Conservation (phyloP, 2,797 vertebrate species). For the Sphenodon punctatus region DNA sequence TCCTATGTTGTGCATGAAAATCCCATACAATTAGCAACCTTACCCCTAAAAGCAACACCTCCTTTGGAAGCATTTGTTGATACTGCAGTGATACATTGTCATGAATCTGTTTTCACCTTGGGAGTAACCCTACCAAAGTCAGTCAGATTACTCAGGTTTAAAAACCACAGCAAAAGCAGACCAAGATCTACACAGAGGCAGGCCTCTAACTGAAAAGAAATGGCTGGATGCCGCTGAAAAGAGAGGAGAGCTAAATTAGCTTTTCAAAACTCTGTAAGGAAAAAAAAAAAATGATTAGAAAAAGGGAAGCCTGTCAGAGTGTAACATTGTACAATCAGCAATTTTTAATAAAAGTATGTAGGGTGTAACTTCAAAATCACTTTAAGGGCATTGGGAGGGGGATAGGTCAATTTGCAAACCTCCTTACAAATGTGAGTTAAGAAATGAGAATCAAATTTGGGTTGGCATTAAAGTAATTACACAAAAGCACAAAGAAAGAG, state of each 20-base stretch:
- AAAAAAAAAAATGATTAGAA: neutral
- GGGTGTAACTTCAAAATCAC: neutral
- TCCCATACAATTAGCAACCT: too few relatives aligned
- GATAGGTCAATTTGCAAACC: conserved; percentile 36
- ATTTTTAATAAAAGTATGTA: neutral
- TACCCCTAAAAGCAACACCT: neutral
- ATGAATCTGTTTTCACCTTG: neutral
- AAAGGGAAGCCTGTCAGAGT: neutral
- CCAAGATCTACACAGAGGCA: neutral
- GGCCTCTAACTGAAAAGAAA: neutral
- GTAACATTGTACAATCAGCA: neutral
- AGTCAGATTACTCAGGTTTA: too few relatives aligned
- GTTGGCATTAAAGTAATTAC: conserved; percentile 44
- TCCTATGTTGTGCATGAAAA: too few relatives aligned
- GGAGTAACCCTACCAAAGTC: neutral
- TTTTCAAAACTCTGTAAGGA: rapidly evolving
- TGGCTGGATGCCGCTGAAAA: neutral
- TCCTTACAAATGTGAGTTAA: conserved; percentile 27
- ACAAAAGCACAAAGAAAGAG: conserved; percentile 29
- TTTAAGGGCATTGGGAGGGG: neutral
- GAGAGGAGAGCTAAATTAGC: rapidly evolving
- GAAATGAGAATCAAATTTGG: conserved; percentile 31
- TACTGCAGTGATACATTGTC: neutral
- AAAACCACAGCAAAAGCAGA: too few relatives aligned
- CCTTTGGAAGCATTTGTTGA: neutral